A percentile compares a stretch with the other conserved stretches of the same genome.
phyloP scores from a whole-genome alignment of 2,888 invertebrate genomes.

The Cataglyphis livida region DNA sequence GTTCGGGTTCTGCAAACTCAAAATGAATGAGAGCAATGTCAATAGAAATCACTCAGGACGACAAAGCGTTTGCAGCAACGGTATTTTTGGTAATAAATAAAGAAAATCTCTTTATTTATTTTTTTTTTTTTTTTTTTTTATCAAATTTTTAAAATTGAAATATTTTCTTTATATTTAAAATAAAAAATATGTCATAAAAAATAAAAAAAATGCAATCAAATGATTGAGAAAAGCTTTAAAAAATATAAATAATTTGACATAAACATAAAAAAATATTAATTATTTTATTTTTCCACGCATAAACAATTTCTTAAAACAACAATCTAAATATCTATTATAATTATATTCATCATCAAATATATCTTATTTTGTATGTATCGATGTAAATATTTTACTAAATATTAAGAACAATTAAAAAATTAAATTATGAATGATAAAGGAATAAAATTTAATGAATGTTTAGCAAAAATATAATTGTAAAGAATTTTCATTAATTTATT shows the following conservation, averaged over 20 bases:
- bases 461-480: neutral
- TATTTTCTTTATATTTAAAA: constrained; percentile 11
- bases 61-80: neutral
- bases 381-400: neutral
- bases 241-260: constrained; percentile 19
- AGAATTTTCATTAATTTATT: constrained; percentile 6
- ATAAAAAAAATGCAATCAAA: neutral
- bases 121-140: no score
- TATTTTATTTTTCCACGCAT: neutral
- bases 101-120: neutral
- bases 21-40: neutral
- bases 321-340: neutral
- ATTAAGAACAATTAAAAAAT: neutral
- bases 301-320: neutral
- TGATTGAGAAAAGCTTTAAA: neutral
- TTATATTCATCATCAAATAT: neutral
- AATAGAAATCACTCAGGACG: neutral
- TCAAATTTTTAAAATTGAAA: neutral
- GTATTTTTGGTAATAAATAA: neutral
- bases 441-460: neutral
- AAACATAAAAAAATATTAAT: neutral
- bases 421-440: neutral
- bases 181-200: neutral
- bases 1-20: constrained; percentile 2
- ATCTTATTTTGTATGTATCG: neutral